phyloP scores from a whole-genome alignment of 2,113 vertebrate genomes.

The Malurus alboscapulatus region DNA sequence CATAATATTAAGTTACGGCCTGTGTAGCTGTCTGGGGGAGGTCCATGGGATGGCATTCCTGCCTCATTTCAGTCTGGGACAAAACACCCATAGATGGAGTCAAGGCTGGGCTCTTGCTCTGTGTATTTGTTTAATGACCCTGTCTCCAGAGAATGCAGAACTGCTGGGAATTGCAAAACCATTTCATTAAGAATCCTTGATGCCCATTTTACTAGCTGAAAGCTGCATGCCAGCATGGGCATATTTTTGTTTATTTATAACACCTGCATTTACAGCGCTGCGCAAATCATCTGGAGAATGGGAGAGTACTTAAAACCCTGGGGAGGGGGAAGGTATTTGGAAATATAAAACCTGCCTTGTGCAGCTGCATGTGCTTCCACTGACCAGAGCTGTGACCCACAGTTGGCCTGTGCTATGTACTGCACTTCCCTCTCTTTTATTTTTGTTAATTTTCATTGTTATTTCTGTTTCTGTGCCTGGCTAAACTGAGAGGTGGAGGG shows the following conservation, averaged over 20 bases:
- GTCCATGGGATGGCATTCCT: not conserved
- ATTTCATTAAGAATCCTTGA: slow-evolving; percentile 1
- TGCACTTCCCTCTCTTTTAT: not conserved
- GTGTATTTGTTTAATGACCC: not conserved
- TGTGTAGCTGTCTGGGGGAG: not conserved
- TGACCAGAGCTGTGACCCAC: not conserved
- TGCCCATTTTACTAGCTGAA: not conserved
- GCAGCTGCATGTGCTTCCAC: not conserved
- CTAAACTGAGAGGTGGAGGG: not conserved
- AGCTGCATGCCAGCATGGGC: not conserved
- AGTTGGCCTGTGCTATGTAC: not conserved
- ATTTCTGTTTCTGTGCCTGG: not conserved
- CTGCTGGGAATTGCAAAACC: not conserved
- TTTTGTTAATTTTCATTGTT: not conserved
- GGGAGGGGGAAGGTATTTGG: not conserved
- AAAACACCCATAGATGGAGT: slow-evolving; percentile 2
- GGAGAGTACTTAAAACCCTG: not conserved
- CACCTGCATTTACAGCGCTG: not conserved
- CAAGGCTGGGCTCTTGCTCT: not conserved
- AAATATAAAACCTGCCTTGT: slow-evolving; percentile 9
- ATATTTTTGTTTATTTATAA: slow-evolving; percentile 47
- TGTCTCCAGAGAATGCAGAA: not conserved
- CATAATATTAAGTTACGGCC: not conserved
- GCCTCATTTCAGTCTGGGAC: not conserved
- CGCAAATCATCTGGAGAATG: not conserved